Percentiles rank a stretch among this genome's conserved stretches.
phyloP scores from a whole-genome alignment of 2,113 vertebrate species.

The Dendropsophus ebraccatus region DNA sequence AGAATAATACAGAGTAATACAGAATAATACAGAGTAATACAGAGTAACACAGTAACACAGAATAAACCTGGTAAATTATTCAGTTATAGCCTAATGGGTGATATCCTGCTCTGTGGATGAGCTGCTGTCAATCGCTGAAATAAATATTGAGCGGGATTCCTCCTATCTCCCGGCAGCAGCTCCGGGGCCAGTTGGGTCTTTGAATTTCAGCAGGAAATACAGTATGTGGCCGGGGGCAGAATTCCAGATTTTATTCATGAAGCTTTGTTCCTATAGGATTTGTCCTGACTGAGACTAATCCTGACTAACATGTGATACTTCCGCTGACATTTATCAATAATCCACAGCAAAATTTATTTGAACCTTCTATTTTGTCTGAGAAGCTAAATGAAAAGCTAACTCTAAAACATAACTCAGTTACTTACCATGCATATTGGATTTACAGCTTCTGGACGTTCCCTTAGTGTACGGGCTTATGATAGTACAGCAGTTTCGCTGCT shows the following conservation, averaged over 20 bases:
- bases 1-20: too few relatives aligned
- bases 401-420: neutral
- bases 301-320: neutral
- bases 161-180: neutral
- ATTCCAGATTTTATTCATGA: neutral
- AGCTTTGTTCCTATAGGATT: neutral
- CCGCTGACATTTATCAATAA: neutral
- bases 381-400: neutral
- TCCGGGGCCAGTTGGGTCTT: neutral
- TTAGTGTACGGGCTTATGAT: too few relatives aligned
- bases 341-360: neutral
- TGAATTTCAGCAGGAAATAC: neutral
- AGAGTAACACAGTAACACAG: too few relatives aligned
- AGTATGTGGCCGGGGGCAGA: neutral
- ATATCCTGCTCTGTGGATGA: neutral
- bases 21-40: too few relatives aligned
- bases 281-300: neutral
- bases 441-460: too few relatives aligned
- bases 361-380: neutral
- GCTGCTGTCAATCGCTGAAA: neutral
- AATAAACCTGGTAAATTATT: conserved; percentile 11
- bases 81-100: neutral
- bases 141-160: neutral
- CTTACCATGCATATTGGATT: neutral
- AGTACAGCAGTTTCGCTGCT: too few relatives aligned